Base-by-base conservation (phyloP, 2,113 vertebrate species). In the Chelonoidis abingdonii region DNA sequence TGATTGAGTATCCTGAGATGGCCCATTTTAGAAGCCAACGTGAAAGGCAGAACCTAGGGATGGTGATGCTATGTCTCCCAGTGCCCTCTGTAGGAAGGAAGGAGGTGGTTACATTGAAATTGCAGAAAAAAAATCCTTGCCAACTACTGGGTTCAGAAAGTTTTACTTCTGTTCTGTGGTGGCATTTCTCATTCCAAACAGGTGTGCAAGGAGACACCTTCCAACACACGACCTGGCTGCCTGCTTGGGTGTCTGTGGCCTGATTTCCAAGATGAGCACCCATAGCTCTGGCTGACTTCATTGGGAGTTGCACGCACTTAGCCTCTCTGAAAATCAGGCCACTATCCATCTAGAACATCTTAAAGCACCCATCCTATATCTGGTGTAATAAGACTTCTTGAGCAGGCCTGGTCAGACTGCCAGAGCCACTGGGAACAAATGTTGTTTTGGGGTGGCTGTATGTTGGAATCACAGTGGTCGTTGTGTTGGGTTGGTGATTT, bases 51-150 rank as follows among this genome's bases (percentile, higher is more conserved):
- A 79, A 87, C 57, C 83, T 88, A 1, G 81, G 83, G 78, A 79
- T 35, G 2, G 84, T 0, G 3, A 97, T 96, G 84, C 57, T 65
- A 62, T 95, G 96, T 93, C 92, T 92, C 96, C 94, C 95, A 97
- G 97, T 97, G 97, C 97, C 97, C 95, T 90, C 97, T 97, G 95
- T 93, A 44, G 97, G 95, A 97, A 89, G 92, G 94, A 97, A 91
- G 89, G 93, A 88, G 94, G 76, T 0, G 3, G 82, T 92, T 93
- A 76, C 94, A 83, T 50, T 0, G 0, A 0, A 10, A 49, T 35
- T 1, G 0, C 54, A 80, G 22, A 76, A 35, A 95, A 21, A 0
- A 0, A 95, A 38, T 25, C 29, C 94, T 94, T 92, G 65, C 65
- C 65, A 59, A 22, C 62, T 88, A 50, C 1, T 16, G 5, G 4